Evolutionary conservation across 2,113 vertebrate species (phyloP).

Genomic region (Bufo gargarizans): DNA sequence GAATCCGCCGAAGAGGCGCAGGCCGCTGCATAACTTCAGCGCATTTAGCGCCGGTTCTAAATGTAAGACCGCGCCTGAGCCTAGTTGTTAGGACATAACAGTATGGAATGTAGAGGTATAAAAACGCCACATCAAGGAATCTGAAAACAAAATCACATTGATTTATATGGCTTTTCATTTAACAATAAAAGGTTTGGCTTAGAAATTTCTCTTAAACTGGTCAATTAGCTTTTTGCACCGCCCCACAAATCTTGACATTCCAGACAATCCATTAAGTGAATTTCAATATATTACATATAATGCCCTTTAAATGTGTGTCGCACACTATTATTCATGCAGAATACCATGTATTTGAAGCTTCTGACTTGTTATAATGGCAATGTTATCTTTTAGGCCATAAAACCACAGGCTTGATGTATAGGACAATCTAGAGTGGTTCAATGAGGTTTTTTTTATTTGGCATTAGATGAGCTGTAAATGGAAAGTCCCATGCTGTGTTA

Average conservation of each 20-base stretch:
- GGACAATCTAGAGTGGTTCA: conserved; percentile 10
- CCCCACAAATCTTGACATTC: neutral
- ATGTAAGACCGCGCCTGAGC: no score
- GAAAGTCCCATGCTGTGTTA: conserved; percentile 39
- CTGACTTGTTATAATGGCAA: conserved; percentile 3
- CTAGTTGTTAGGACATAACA: neutral
- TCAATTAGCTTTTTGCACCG: neutral
- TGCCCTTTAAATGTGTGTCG: conserved; percentile 24
- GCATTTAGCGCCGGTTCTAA: no score
- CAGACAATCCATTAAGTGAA: conserved; percentile 19
- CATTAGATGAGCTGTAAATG: conserved; percentile 42
- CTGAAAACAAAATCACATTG: neutral
- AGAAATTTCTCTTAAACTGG: neutral
- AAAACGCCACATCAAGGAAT: neutral
- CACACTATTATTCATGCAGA: conserved; percentile 15
- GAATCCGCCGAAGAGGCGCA: no score
- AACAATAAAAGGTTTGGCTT: neutral
- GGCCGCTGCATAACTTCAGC: no score
- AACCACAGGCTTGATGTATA: conserved; percentile 27
- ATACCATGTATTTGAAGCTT: neutral
- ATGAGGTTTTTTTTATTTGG: conserved; percentile 43
- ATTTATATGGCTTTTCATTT: neutral
- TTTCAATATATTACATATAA: conserved; percentile 5
- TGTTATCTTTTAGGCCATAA: conserved; percentile 20
- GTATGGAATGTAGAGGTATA: neutral